Conservation (phyloP, 2,888 invertebrate species). For the Ectropis crepuscularia region DNA sequence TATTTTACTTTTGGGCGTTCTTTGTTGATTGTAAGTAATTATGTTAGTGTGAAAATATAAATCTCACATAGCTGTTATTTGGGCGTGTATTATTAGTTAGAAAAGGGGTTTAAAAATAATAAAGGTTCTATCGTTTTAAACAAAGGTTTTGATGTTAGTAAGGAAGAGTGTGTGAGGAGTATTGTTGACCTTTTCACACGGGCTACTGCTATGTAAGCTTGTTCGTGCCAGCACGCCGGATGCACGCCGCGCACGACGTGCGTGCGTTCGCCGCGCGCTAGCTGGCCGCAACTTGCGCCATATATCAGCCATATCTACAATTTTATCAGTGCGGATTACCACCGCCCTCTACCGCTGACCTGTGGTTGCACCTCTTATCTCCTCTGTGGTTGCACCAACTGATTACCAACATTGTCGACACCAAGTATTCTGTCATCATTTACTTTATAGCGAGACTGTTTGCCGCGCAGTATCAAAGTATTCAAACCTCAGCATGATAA, state of each 20-base stretch:
- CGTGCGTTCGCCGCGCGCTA: constrained; percentile 31
- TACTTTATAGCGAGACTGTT: neutral
- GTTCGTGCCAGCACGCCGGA: constrained; percentile 42
- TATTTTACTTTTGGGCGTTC: neutral
- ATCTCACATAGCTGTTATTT: neutral
- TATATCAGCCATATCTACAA: constrained; percentile 14
- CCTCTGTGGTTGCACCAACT: constrained; percentile 17
- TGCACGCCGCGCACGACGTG: constrained; percentile 30
- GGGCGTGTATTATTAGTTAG: neutral
- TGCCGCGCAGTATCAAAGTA: neutral
- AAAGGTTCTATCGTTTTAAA: constrained; percentile 15
- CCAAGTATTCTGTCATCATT: neutral
- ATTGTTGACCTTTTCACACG: constrained; percentile 72
- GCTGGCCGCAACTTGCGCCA: constrained; percentile 25
- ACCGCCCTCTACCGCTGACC: constrained; percentile 30
- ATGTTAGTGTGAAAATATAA: neutral
- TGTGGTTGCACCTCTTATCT: constrained; percentile 25
- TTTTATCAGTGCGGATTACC: constrained; percentile 37
- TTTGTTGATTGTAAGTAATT: neutral
- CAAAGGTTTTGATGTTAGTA: constrained; percentile 41
- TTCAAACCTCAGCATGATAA: constrained; percentile 5
- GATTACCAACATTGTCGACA: constrained; percentile 12
- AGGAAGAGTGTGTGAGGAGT: constrained; percentile 49
- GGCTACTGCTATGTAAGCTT: constrained; percentile 47
- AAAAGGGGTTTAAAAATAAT: neutral